Conservation (phyloP, 1,140 invertebrate genomes). For the Pachyrhynchus sulphureomaculatus region DNA sequence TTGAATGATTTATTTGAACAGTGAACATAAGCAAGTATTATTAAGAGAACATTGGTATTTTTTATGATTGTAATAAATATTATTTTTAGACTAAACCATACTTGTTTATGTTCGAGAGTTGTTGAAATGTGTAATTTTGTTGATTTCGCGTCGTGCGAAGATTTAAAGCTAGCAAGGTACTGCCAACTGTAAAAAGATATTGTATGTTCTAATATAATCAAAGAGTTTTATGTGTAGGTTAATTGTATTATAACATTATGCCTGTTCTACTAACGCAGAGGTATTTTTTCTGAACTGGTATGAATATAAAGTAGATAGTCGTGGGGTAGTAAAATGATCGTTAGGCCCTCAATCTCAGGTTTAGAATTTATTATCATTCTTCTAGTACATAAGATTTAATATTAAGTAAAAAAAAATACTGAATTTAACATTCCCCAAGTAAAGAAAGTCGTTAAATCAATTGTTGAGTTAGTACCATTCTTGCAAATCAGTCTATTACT, state of each 20-base stretch:
- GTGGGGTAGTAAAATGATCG: slow-evolving; percentile 39
- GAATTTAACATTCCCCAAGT: slow-evolving; percentile 39
- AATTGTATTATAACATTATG: slow-evolving; percentile 42
- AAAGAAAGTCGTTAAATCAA: slow-evolving; percentile 3
- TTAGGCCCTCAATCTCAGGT: slow-evolving; percentile 50
- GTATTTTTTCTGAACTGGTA: slow-evolving; percentile 30
- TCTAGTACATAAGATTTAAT: slow-evolving; percentile 21
- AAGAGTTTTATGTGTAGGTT: slow-evolving; percentile 47
- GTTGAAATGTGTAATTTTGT: slow-evolving; percentile 39
- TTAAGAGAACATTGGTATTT: slow-evolving; percentile 12
- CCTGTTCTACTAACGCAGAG: slow-evolving; percentile 42
- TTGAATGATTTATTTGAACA: slow-evolving; percentile 21
- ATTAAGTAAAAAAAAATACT: slow-evolving; percentile 29
- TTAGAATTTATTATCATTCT: slow-evolving; percentile 43
- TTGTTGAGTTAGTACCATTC: slow-evolving; percentile 10
- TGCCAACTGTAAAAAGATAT: slow-evolving; percentile 51
- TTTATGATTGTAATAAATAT: slow-evolving; percentile 6
- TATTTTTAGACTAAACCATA: slow-evolving; percentile 8
- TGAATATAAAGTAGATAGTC: slow-evolving; percentile 32
- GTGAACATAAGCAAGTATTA: slow-evolving; percentile 8
- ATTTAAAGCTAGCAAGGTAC: slow-evolving; percentile 50
- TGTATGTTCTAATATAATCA: slow-evolving; percentile 45
- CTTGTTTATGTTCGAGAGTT: slow-evolving; percentile 23
- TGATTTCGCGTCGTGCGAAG: slow-evolving; percentile 41
- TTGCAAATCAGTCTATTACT: slow-evolving; percentile 10